Conservation (phyloP, 2,113 vertebrate species). For the Heteronetta atricapilla region DNA sequence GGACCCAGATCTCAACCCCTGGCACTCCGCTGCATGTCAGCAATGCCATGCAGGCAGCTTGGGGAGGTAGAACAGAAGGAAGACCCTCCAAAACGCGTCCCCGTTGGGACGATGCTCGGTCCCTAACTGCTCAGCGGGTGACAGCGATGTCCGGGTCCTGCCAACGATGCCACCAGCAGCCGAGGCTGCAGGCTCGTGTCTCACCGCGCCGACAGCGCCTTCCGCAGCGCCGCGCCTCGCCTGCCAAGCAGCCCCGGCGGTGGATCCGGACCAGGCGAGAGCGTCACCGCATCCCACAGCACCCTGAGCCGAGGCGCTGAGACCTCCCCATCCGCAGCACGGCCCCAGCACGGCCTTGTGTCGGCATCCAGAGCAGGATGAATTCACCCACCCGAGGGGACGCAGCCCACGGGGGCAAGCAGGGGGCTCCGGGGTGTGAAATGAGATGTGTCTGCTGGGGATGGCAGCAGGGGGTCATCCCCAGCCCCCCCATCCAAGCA, state of each 20-base stretch:
- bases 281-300: not conserved
- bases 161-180: not conserved
- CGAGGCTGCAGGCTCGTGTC: not conserved
- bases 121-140: not conserved
- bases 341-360: rapidly evolving
- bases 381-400: not conserved
- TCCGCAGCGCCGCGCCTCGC: not conserved
- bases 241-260: not conserved
- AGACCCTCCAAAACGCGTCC: not conserved
- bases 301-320: not conserved
- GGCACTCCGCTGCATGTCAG: rapidly evolving
- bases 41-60: rapidly evolving
- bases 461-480: rapidly evolving
- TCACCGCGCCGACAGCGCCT: not conserved
- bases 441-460: not conserved
- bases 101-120: rapidly evolving
- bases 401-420: rapidly evolving
- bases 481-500: not conserved
- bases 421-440: not conserved
- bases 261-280: not conserved
- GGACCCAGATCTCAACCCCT: not conserved
- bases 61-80: not conserved
- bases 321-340: not conserved
- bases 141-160: not conserved
- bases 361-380: not conserved